A percentile compares a stretch with the other conserved stretches of the same genome.
These are phyloP conservation scores for Epinephelus cyanopodus DNA, from an alignment of 2,113 vertebrate species.

Conservation along the genomic window DNA sequence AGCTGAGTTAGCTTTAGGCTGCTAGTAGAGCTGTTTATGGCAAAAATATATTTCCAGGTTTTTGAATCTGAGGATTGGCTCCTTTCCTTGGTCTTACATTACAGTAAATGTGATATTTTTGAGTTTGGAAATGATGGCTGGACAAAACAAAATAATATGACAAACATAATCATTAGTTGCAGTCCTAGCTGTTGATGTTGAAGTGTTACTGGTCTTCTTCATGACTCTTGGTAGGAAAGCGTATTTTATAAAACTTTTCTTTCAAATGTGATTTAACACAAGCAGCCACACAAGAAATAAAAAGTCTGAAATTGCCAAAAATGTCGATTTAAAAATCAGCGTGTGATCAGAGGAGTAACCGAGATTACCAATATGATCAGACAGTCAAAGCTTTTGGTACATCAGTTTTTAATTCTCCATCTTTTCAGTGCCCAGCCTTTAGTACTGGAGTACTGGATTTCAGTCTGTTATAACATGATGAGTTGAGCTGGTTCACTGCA, in stretches of 20 bases:
- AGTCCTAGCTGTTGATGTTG: too few species aligned
- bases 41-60: too few species aligned
- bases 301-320: not conserved
- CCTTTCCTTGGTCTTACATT: too few species aligned
- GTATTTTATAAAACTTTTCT: not conserved
- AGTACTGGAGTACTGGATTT: not conserved
- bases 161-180: too few species aligned
- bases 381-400: not conserved
- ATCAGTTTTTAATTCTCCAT: not conserved
- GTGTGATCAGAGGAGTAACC: not conserved
- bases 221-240: not conserved
- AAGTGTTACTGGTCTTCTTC: not conserved
- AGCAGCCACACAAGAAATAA: not conserved
- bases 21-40: too few species aligned
- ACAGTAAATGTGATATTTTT: too few species aligned
- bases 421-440: not conserved
- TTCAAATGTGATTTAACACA: not conserved
- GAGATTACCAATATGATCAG: not conserved
- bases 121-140: too few species aligned
- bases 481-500: not conserved
- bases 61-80: too few species aligned
- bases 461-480: not conserved
- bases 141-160: too few species aligned
- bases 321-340: not conserved
- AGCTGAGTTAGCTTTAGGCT: too few species aligned